Conservation (phyloP, 92 coral and sea anemone genomes). For the Epizoanthus scotinus region DNA sequence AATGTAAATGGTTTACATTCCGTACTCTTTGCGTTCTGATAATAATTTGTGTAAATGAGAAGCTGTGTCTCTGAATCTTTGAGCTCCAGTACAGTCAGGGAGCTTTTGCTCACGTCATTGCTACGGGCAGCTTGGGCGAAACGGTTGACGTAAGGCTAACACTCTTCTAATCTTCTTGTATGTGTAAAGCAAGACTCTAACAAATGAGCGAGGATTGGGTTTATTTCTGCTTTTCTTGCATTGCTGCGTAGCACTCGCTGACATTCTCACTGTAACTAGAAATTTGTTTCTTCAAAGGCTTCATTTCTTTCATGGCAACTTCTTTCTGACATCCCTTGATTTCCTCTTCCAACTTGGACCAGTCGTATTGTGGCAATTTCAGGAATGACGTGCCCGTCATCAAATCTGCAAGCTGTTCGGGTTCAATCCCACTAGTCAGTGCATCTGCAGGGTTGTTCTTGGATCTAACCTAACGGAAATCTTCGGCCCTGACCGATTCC, state of each 20-base stretch:
- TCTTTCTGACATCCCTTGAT: not conserved
- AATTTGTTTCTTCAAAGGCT: conserved; percentile 15
- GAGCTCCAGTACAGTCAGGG: conserved; percentile 12
- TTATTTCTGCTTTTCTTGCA: conserved; percentile 20
- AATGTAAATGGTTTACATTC: too few relatives aligned
- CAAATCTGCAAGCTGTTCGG: not conserved
- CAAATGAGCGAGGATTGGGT: conserved; percentile 48
- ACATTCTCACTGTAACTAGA: conserved; percentile 1
- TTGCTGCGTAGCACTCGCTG: not conserved
- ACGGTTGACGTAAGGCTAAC: conserved; percentile 50
- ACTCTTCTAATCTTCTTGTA: conserved; percentile 46
- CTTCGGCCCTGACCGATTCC: conserved; percentile 19
- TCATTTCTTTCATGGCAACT: conserved; percentile 27
- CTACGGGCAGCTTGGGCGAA: conserved; percentile 45
- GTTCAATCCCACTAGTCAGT: conserved; percentile 7
- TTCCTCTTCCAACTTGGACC: conserved; percentile 45
- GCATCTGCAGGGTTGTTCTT: conserved; percentile 21
- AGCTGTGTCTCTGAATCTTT: too few relatives aligned
- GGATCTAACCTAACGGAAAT: conserved; percentile 16
- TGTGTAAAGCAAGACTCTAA: conserved; percentile 47
- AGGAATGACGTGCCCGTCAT: conserved; percentile 16
- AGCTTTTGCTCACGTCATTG: not conserved
- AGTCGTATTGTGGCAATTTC: conserved; percentile 35
- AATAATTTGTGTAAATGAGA: too few relatives aligned
- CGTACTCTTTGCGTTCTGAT: too few relatives aligned